Percentiles rank a stretch among this genome's conserved stretches.
Evolutionary conservation across 1,140 invertebrate genomes (phyloP).

Genomic region (Plectus sambesii): DNA sequence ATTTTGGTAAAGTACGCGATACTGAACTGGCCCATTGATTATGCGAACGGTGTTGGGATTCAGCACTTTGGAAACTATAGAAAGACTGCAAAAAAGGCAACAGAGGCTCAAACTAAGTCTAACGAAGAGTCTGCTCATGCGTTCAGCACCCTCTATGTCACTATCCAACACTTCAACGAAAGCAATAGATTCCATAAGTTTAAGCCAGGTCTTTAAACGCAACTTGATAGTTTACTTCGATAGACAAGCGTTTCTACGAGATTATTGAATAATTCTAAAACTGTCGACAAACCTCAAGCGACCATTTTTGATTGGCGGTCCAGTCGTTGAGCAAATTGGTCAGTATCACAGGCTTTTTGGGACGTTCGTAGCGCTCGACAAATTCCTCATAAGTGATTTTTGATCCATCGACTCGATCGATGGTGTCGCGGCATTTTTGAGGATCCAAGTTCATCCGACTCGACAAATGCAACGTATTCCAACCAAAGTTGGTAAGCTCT

Average conservation of each 20-base stretch:
- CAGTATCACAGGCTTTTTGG: constrained; percentile 18
- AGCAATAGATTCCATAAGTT: background rate
- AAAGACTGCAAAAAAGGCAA: too few species aligned
- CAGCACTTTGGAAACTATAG: too few species aligned
- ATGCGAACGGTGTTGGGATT: too few species aligned
- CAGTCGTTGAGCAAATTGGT: constrained; percentile 17
- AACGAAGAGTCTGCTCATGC: too few species aligned
- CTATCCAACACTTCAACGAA: too few species aligned
- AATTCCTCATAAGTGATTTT: constrained; percentile 17
- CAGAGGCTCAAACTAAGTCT: constrained; percentile 8
- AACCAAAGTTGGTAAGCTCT: constrained; percentile 23
- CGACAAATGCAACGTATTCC: constrained; percentile 18
- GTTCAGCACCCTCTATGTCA: too few species aligned
- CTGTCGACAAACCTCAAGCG: constrained; percentile 14
- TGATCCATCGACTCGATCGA: constrained; percentile 17
- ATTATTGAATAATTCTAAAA: background rate
- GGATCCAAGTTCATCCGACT: constrained; percentile 1
- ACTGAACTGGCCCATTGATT: too few species aligned
- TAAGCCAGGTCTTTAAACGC: background rate
- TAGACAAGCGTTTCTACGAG: background rate
- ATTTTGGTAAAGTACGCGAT: too few species aligned
- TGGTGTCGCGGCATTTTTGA: constrained; percentile 17
- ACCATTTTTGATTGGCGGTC: constrained; percentile 27
- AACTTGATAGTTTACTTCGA: background rate
- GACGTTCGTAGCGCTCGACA: constrained; percentile 15